Percentiles rank a stretch among this genome's conserved stretches.
Conservation (phyloP, 2,888 invertebrate genomes). For the Malthinus flaveolus region DNA sequence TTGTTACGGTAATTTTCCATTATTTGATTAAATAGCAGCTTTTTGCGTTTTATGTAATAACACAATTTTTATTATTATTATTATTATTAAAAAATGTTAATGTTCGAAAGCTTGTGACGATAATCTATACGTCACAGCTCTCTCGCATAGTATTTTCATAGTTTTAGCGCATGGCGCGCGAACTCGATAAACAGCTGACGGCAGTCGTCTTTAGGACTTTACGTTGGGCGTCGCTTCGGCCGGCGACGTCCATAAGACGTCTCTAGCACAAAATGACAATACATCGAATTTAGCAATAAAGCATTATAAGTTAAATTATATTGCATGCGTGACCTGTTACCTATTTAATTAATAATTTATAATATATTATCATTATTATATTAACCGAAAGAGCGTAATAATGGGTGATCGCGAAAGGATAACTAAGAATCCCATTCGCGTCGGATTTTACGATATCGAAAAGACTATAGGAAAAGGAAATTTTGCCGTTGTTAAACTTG, state of each 20-base stretch:
- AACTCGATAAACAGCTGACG: conserved; percentile 38
- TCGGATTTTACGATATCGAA: conserved; percentile 98
- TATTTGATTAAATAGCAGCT: too few species aligned
- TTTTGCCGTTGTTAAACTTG: conserved; percentile 98
- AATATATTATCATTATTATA: neutral
- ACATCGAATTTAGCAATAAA: conserved; percentile 50
- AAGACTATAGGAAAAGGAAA: conserved; percentile 98
- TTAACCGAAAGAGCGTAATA: conserved; percentile 4
- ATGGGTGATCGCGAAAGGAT: conserved; percentile 53
- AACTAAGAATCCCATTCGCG: conserved; percentile 67
- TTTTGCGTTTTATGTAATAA: too few species aligned
- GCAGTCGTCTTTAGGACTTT: conserved; percentile 42
- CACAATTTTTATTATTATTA: too few species aligned
- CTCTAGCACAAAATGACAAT: conserved; percentile 46
- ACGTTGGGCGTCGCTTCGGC: conserved; percentile 37
- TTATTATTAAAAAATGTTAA: too few species aligned
- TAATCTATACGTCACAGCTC: conserved; percentile 23
- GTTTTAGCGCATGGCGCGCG: conserved; percentile 21
- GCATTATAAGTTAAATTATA: conserved; percentile 18
- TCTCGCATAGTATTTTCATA: conserved; percentile 10
- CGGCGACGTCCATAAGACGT: conserved; percentile 34
- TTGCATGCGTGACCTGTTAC: conserved; percentile 32
- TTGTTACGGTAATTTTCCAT: too few species aligned
- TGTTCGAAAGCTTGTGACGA: conserved; percentile 21
- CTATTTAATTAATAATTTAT: conserved; percentile 32